Percentiles rank a stretch among this genome's conserved stretches.
phyloP scores from a whole-genome alignment of 2,888 invertebrate species.

The Elgonia sp. region DNA sequence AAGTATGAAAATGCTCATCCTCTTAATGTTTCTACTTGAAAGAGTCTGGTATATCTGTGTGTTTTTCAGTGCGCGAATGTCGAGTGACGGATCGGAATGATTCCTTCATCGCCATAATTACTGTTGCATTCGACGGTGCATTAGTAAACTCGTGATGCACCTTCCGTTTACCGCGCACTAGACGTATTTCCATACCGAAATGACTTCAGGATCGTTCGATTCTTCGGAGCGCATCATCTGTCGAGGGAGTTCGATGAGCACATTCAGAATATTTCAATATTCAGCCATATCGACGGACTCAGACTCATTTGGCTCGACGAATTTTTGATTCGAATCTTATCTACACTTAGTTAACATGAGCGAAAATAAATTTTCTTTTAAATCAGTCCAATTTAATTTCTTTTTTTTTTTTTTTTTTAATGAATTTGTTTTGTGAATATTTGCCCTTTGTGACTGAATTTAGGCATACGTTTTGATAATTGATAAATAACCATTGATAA shows the following conservation, averaged over 20 bases:
- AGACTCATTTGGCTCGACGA: slow-evolving; percentile 36
- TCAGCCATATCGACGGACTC: slow-evolving; percentile 61
- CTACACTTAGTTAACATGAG: slow-evolving; percentile 13
- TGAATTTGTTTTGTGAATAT: too few species aligned
- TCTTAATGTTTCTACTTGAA: slow-evolving; percentile 61
- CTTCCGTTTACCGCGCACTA: slow-evolving; percentile 40
- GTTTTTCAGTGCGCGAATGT: slow-evolving; percentile 21
- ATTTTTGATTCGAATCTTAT: slow-evolving; percentile 47
- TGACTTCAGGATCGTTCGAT: slow-evolving; percentile 74
- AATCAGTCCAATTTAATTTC: too few species aligned
- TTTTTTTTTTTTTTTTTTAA: too few species aligned
- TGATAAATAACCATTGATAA: too few species aligned
- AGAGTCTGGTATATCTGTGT: slow-evolving; percentile 47
- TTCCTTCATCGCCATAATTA: slow-evolving; percentile 74
- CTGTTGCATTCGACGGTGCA: slow-evolving; percentile 66
- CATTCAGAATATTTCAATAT: slow-evolving; percentile 75
- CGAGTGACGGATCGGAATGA: slow-evolving; percentile 61
- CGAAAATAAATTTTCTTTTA: too few species aligned
- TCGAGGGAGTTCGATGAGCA: slow-evolving; percentile 72
- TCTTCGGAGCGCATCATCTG: slow-evolving; percentile 54
- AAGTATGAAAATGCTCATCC: slow-evolving; percentile 64
- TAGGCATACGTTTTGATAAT: too few species aligned
- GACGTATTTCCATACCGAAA: slow-evolving; percentile 74
- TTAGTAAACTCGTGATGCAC: slow-evolving; percentile 52
- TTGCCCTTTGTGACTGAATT: too few species aligned